Base-by-base conservation (phyloP, 1,140 invertebrate genomes). In the Epicauta chinensis region DNA sequence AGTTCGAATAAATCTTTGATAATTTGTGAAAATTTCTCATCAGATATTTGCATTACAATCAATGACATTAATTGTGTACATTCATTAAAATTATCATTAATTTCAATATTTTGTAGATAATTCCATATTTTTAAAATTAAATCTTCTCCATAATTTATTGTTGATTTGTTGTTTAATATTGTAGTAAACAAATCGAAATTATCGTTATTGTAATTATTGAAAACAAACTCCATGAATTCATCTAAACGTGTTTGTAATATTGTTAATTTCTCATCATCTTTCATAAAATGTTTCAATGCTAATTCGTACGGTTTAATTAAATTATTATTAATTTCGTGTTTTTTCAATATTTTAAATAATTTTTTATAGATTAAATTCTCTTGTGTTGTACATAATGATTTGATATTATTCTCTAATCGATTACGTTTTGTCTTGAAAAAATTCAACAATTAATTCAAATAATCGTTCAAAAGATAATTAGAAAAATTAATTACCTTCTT, bases 91-190 rank as follows among this genome's bases (percentile, higher is more conserved):
- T 53, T 48, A 9, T 39, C 30, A 16, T 42, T 13, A 1, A 56
- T 32, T 9, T 55, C 14, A 37, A 56, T 48, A 11, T 35, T 39
- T 55, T 63, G 61, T 17, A 53, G 60, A n/a, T 23, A 31, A 23
- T 61, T 59, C 63, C 64, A 68, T 13, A 63, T 56, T 31, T 58
- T 51, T 29, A 60, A 16, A 12, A 57, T 41, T 3, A 68, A 49
- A 38, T 58, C 45, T 37, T 51, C 43, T 2, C 45, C 14, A n/a
- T 60, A 13, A 16, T 42, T n/a, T 23, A 68, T 30, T 51, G 55
- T 50, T 3, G 41, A 16, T 52, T 61, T 63, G 37, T 68, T 54
- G 14, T 58, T 42, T 43, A 68, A 54, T 16, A 65, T 53, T 35
- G 53, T 55, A 7, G 42, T 48, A 41, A 65, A 64, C 29, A 68